Evolutionary conservation across 53 echinoderm and acorn worm genomes (phyloP).

Genomic region (Antedon mediterranea): DNA sequence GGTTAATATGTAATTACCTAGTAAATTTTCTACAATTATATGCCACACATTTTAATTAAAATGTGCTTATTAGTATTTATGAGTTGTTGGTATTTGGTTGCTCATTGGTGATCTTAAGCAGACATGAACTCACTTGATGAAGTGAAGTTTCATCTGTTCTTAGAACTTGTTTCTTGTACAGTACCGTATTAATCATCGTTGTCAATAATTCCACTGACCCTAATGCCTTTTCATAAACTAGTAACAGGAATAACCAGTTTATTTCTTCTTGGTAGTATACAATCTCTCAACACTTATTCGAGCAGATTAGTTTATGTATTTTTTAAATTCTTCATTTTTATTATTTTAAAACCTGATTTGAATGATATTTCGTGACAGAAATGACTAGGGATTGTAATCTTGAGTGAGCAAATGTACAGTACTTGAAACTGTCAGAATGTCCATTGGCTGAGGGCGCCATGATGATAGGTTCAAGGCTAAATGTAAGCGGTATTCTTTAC

Average conservation of each 20-base stretch:
- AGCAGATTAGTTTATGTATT: background rate
- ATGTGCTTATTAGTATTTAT: no score
- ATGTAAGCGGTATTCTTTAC: background rate
- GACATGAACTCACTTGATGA: no score
- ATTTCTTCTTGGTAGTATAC: background rate
- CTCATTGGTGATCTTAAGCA: no score
- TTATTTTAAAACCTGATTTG: background rate
- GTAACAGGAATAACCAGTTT: background rate
- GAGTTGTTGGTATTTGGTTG: no score
- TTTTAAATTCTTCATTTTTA: background rate
- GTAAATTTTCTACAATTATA: no score
- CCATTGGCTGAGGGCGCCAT: background rate
- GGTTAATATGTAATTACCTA: no score
- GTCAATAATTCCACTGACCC: background rate
- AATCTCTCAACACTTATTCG: background rate
- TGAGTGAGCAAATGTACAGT: background rate
- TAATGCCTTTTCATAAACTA: background rate
- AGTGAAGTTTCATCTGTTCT: no score
- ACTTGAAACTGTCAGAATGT: background rate
- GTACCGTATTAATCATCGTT: background rate
- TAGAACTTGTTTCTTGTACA: no score
- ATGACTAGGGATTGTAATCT: background rate
- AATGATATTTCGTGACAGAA: background rate
- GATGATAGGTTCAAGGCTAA: background rate
- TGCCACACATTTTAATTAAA: no score